These are phyloP conservation scores for Eueides isabella DNA, from an alignment of 1,140 invertebrate genomes.

Conservation along the genomic window DNA sequence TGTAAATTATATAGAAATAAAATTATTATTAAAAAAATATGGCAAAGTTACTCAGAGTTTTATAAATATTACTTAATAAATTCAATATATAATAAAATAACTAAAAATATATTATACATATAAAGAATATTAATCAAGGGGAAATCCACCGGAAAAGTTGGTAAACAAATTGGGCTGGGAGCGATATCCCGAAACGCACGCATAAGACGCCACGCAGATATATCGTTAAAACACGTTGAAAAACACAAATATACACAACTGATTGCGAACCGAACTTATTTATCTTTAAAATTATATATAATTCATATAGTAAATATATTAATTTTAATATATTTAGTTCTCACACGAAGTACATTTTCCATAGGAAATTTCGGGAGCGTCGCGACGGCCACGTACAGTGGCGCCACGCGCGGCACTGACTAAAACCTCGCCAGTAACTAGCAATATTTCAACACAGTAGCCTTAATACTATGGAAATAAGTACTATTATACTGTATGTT, in stretches of 20 bases:
- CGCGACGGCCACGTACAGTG: slow-evolving; percentile 73
- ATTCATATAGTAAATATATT: background rate
- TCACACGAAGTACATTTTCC: slow-evolving; percentile 34
- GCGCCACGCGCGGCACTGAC: slow-evolving; percentile 76
- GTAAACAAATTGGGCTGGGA: slow-evolving; percentile 33
- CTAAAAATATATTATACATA: background rate
- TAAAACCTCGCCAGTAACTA: slow-evolving; percentile 54
- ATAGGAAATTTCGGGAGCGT: slow-evolving; percentile 53
- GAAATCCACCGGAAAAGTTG: slow-evolving; percentile 30
- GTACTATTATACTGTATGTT: slow-evolving; percentile 36
- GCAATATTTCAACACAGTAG: slow-evolving; percentile 29
- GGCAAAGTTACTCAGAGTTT: too few relatives aligned
- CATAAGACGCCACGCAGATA: slow-evolving; percentile 37
- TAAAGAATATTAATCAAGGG: background rate
- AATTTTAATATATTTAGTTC: slow-evolving; percentile 20
- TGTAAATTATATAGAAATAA: background rate
- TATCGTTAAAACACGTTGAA: slow-evolving; percentile 15
- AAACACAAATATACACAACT: background rate
- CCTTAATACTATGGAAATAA: slow-evolving; percentile 45
- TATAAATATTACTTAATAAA: too few relatives aligned
- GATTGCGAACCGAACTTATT: background rate
- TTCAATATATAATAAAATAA: background rate
- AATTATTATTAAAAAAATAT: too few relatives aligned
- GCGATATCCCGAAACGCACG: slow-evolving; percentile 31
- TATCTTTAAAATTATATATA: background rate